Evolutionary conservation across 2,797 vertebrate genomes (phyloP).

Genomic region (Anableps anableps): DNA sequence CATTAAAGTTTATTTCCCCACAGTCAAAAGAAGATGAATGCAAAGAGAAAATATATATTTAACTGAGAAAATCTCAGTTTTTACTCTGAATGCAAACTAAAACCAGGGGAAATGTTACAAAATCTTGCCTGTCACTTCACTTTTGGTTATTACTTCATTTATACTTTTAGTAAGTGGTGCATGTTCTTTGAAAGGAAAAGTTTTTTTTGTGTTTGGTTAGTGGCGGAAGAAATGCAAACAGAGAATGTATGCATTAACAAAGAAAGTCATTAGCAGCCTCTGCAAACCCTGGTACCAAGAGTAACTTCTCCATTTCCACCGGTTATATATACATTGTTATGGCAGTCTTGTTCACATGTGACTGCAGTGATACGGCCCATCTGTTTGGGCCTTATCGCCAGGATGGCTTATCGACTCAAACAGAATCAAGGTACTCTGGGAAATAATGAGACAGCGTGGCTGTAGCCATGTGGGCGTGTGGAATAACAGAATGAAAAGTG

Average conservation of each 20-base stretch:
- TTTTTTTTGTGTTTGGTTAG: too few species aligned
- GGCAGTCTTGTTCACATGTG: background rate
- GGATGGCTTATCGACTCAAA: constrained; percentile 33
- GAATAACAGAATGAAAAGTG: constrained; percentile 49
- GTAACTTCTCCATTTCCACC: background rate
- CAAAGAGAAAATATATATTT: background rate
- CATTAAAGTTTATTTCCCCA: too few species aligned
- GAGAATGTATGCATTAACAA: background rate
- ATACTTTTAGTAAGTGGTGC: background rate
- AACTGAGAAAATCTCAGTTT: background rate
- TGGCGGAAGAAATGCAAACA: too few species aligned
- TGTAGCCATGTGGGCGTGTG: constrained; percentile 34
- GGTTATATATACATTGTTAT: background rate
- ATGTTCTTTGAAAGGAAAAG: too few species aligned
- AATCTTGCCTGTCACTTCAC: background rate
- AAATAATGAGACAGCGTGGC: constrained; percentile 60
- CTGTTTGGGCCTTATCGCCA: constrained; percentile 19
- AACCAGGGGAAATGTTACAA: background rate
- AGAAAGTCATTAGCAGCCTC: background rate
- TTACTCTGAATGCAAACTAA: background rate
- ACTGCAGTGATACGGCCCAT: constrained; percentile 10
- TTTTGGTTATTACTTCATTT: background rate
- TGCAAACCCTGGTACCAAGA: background rate
- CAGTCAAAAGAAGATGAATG: background rate
- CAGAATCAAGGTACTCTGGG: constrained; percentile 26